Base-by-base conservation (phyloP, 2,797 vertebrate species). In the Denticeps clupeoides region DNA sequence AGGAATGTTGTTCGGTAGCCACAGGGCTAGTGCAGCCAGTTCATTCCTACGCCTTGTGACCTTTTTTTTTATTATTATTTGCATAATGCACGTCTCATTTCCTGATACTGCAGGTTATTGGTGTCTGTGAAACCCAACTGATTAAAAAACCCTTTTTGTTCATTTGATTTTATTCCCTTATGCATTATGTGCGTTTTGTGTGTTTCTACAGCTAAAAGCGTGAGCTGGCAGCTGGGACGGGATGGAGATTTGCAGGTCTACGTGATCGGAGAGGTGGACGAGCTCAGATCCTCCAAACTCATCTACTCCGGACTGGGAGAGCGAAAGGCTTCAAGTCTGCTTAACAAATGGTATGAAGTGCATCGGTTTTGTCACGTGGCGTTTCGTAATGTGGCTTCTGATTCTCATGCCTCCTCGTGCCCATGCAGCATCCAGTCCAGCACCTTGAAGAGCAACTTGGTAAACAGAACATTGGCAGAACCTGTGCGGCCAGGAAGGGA, bases 211-310 rank as follows among this genome's bases (percentile, higher is more conserved):
- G 58, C 72, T 49, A 85, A 85, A 63, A 77, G 27, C 26, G 84
- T 87, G 37, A 82, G 67, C 64, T 87, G 83, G 84, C 65, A 79
- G 46, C 72, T 79, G 2, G 82, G 82, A 11, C 68, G 75, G 2
- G 83, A 85, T 15, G 84, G 84, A 56, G 83, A 85, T 5, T 78
- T 87, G 31, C 73, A 80, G 1, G 82, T 83, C 49, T 37, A 71
- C 15, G 68, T 82, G 42, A 83, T 87, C 3, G 82, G 77, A 16
- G 84, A 85, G 58, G 47, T 74, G 64, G 79, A 82, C 9, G 81
- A 82, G 47, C 60, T 81, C 43, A 77, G 67, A 54, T 72, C 56
- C 37, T 77, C 79, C 47, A 80, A 75, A 53, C 73, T 83, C 58
- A 79, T 85, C 66, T 70, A 57, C 61, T 65, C 80, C 1, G 75